A percentile compares a stretch with the other conserved stretches of the same genome.
phyloP scores from a whole-genome alignment of 2,888 invertebrate species.

The Drosophila diplacantha region DNA sequence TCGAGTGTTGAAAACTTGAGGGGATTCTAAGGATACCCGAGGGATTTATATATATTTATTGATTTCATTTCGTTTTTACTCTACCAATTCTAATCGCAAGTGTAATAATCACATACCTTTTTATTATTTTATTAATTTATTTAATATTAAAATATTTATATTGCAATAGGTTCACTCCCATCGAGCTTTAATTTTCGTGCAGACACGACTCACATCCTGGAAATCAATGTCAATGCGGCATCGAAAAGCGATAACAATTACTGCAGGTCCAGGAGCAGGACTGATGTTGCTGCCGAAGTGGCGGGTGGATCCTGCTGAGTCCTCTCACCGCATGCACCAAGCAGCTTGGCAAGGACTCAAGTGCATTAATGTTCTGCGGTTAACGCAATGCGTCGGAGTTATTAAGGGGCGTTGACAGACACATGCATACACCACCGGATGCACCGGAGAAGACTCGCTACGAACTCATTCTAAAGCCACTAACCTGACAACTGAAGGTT shows the following conservation, averaged over 20 bases:
- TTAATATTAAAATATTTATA: neutral
- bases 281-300: constrained; percentile 26
- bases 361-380: constrained; percentile 48
- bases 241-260: constrained; percentile 24
- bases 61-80: no score
- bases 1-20: neutral
- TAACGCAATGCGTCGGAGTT: constrained; percentile 58
- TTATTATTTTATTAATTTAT: no score
- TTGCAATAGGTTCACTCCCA: neutral
- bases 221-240: constrained; percentile 34
- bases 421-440: neutral
- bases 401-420: constrained; percentile 13
- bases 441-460: no score
- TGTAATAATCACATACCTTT: no score
- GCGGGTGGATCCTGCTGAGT: neutral
- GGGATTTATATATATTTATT: no score
- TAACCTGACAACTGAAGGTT: constrained; percentile 8
- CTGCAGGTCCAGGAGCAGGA: constrained; percentile 7
- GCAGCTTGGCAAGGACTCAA: constrained; percentile 25
- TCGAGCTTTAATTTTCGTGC: constrained; percentile 22
- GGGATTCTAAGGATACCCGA: neutral
- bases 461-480: neutral
- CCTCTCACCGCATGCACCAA: constrained; percentile 45
- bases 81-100: no score
- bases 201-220: constrained; percentile 8